phyloP scores from a whole-genome alignment of 2,797 vertebrate genomes.

The Cyclura pinguis region DNA sequence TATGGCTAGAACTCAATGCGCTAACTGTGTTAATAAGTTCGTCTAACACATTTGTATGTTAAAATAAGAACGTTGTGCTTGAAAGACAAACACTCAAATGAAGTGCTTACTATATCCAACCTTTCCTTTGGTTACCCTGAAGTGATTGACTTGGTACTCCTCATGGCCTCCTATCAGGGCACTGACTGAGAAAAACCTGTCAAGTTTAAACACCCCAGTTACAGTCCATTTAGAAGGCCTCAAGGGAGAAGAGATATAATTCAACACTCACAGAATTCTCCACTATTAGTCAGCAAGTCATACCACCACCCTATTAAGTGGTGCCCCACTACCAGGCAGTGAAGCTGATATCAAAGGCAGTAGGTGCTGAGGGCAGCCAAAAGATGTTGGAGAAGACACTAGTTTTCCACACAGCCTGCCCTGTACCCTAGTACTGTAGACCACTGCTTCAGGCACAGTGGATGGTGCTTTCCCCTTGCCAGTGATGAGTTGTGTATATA shows the following conservation, averaged over 20 bases:
- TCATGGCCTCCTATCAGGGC: background rate
- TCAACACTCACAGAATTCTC: background rate
- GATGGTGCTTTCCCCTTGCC: no score
- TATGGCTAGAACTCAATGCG: background rate
- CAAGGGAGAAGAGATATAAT: background rate
- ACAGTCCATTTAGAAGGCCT: background rate
- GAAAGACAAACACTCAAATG: background rate
- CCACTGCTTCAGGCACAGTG: no score
- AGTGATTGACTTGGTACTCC: background rate
- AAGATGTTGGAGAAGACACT: no score
- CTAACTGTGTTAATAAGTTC: background rate
- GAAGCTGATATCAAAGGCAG: no score
- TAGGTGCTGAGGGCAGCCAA: no score
- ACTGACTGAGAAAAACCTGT: background rate
- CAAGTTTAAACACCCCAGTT: background rate
- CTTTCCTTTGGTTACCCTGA: background rate
- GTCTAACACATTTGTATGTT: background rate
- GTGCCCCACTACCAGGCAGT: background rate
- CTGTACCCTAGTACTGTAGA: no score
- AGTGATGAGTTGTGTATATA: no score
- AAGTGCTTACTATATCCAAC: background rate
- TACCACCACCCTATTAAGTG: background rate
- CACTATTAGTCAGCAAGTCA: background rate
- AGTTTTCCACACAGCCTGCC: no score
- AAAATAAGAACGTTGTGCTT: background rate